Conservation (phyloP, 2,797 vertebrate species). For the Otolemur crassicaudatus region DNA sequence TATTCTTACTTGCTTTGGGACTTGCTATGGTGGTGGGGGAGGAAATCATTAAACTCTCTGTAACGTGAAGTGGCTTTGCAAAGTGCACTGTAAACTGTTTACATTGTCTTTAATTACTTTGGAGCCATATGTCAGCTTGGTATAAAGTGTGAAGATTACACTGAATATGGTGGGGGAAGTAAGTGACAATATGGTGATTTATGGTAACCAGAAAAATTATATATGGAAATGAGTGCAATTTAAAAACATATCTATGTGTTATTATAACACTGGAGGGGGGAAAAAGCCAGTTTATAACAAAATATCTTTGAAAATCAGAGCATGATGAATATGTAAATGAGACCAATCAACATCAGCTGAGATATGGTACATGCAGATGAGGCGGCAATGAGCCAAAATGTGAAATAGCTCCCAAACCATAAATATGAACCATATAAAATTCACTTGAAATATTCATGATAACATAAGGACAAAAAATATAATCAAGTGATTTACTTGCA, state of each 20-base stretch:
- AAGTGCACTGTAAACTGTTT: slow-evolving; percentile 82
- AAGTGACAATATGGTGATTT: slow-evolving; percentile 84
- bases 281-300: slow-evolving; percentile 80
- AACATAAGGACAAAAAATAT: slow-evolving; percentile 84
- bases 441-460: slow-evolving; percentile 87
- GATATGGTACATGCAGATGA: slow-evolving; percentile 86
- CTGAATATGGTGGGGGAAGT: slow-evolving; percentile 65
- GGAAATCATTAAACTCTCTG: slow-evolving; percentile 68
- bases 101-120: slow-evolving; percentile 84
- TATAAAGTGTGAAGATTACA: slow-evolving; percentile 73
- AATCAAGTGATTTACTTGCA: slow-evolving; percentile 88
- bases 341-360: slow-evolving; percentile 86
- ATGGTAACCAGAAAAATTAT: slow-evolving; percentile 80
- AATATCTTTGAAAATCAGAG: slow-evolving; percentile 85
- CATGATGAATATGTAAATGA: slow-evolving; percentile 88
- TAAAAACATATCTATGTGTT: slow-evolving; percentile 81
- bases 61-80: slow-evolving; percentile 71
- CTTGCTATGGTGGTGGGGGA: not conserved
- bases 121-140: slow-evolving; percentile 82
- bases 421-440: slow-evolving; percentile 87
- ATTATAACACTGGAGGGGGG: slow-evolving; percentile 76
- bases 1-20: slow-evolving; percentile 34
- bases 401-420: slow-evolving; percentile 85
- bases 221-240: slow-evolving; percentile 81
- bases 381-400: slow-evolving; percentile 84